Conservation (phyloP, 2,113 vertebrate genomes). For the Ptilonorhynchus violaceus region DNA sequence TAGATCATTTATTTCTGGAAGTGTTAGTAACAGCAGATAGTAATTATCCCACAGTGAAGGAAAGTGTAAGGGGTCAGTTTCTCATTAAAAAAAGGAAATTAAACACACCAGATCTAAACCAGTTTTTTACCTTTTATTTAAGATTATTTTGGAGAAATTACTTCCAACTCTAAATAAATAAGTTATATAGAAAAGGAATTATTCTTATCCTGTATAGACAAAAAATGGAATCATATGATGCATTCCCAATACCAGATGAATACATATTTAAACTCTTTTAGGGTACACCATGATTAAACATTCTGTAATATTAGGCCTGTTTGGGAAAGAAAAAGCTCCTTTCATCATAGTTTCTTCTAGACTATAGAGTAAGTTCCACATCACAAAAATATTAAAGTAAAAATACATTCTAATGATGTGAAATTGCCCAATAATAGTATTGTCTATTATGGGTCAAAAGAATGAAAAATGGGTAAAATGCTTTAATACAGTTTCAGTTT, state of each 20-base stretch:
- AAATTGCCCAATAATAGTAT: not conserved
- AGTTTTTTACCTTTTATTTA: not conserved
- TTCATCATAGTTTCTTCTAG: not conserved
- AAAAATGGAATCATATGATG: not conserved
- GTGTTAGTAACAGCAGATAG: slow-evolving; percentile 45
- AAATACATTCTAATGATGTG: not conserved
- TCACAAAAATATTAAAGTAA: not conserved
- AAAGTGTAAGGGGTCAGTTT: slow-evolving; percentile 41
- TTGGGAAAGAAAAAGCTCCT: not conserved
- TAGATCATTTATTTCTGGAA: slow-evolving; percentile 51
- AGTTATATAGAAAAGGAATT: not conserved
- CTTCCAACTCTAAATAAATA: not conserved
- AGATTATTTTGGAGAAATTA: not conserved
- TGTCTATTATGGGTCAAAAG: not conserved
- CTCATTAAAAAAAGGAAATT: slow-evolving; percentile 30
- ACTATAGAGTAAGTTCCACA: not conserved
- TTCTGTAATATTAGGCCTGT: not conserved
- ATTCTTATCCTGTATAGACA: not conserved
- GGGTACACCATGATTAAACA: not conserved
- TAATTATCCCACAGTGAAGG: slow-evolving; percentile 49
- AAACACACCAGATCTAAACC: not conserved
- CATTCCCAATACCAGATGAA: not conserved
- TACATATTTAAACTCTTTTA: not conserved
- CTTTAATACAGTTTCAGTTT: not conserved
- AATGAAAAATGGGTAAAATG: not conserved